phyloP scores from a whole-genome alignment of 2,113 vertebrate genomes.

The Bagarius yarrelli region DNA sequence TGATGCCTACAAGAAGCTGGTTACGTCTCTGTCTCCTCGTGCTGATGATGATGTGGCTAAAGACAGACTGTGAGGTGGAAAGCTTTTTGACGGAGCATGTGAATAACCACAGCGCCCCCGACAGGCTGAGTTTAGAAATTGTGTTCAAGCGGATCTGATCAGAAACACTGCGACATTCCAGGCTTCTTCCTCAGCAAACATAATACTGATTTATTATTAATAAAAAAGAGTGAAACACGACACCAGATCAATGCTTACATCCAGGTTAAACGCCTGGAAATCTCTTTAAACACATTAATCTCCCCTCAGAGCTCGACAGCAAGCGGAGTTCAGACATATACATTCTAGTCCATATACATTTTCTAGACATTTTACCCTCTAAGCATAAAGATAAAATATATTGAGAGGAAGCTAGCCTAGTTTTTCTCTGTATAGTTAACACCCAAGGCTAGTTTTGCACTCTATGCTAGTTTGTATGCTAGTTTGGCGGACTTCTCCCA shows the following conservation, averaged over 20 bases:
- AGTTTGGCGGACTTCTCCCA: not conserved
- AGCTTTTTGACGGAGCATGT: not conserved
- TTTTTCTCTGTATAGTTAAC: no score
- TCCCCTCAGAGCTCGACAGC: not conserved
- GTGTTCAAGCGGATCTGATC: not conserved
- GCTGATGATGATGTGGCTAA: not conserved
- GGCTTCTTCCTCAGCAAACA: not conserved
- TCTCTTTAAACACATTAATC: constrained; percentile 17
- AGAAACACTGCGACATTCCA: not conserved
- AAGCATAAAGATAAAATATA: no score
- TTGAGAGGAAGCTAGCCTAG: no score
- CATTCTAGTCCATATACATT: not conserved
- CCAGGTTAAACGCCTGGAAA: not conserved
- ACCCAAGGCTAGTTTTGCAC: no score
- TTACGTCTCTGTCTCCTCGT: not conserved
- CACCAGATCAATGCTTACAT: not conserved
- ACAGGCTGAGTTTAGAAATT: not conserved
- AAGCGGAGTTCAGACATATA: not conserved
- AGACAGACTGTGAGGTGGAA: not conserved
- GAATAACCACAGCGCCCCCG: constrained; percentile 13
- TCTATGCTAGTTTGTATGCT: no score
- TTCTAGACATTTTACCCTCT: no score
- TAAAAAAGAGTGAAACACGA: constrained; percentile 7
- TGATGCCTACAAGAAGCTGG: not conserved
- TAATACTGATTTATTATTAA: constrained; percentile 24